phyloP scores from a whole-genome alignment of 2,888 invertebrate genomes.

The Drosophila pegasa region DNA sequence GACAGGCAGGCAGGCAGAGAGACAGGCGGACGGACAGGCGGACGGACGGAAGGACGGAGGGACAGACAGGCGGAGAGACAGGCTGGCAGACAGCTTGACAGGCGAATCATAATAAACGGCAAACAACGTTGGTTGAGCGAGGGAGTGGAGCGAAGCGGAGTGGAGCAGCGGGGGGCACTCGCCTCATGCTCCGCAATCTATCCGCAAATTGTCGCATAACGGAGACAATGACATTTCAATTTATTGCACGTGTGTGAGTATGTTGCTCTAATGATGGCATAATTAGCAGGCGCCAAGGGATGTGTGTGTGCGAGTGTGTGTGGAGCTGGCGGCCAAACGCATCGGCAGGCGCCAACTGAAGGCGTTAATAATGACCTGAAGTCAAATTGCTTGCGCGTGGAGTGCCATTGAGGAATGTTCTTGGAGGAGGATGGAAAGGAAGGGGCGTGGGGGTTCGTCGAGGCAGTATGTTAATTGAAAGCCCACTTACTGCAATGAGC shows the following conservation, averaged over 20 bases:
- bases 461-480: conserved; percentile 71
- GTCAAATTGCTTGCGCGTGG: conserved; percentile 64
- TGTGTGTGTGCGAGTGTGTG: conserved; percentile 24
- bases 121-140: conserved; percentile 52
- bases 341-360: conserved; percentile 27
- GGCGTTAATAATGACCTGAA: conserved; percentile 72
- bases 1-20: conserved; percentile 25
- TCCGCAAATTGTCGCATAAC: conserved; percentile 35
- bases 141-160: conserved; percentile 1
- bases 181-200: neutral
- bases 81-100: conserved; percentile 30
- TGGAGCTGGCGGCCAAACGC: conserved; percentile 21
- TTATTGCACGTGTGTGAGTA: conserved; percentile 43
- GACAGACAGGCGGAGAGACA: no score
- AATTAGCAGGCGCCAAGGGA: conserved; percentile 76
- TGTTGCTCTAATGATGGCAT: conserved; percentile 75
- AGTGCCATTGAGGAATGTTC: conserved; percentile 9
- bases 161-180: neutral
- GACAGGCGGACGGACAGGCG: neutral
- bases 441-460: neutral
- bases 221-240: conserved; percentile 55
- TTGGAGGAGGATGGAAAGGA: neutral
- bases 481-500: conserved; percentile 70
- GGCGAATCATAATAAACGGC: conserved; percentile 53
- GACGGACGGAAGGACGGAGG: no score